A percentile compares a stretch with the other conserved stretches of the same genome.
Conservation (phyloP, 2,888 invertebrate genomes). For the Carpatolechia fugitivella region DNA sequence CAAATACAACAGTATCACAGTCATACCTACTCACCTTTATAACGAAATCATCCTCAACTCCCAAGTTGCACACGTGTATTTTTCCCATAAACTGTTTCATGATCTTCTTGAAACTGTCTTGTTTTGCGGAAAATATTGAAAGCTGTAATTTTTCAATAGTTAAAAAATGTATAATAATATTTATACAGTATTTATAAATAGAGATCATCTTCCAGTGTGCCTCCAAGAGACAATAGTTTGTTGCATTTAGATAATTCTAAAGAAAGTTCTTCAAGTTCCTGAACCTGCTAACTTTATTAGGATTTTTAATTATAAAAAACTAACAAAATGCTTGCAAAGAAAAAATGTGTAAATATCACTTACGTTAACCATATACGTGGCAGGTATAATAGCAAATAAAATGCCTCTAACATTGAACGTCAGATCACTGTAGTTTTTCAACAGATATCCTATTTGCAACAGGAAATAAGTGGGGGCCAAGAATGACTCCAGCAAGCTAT, state of each 20-base stretch:
- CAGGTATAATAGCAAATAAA: not conserved
- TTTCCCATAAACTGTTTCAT: conserved; percentile 31
- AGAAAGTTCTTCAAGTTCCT: too few species aligned
- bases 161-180: too few species aligned
- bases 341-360: not conserved
- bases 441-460: not conserved
- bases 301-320: too few species aligned
- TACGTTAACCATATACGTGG: not conserved
- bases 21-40: conserved; percentile 21
- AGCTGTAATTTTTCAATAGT: not conserved
- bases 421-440: not conserved
- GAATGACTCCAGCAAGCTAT: not conserved
- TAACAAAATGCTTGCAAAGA: too few species aligned
- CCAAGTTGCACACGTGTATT: conserved; percentile 32
- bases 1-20: too few species aligned
- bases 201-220: too few species aligned
- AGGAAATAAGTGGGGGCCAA: not conserved
- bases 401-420: not conserved
- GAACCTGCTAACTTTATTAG: too few species aligned
- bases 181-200: too few species aligned
- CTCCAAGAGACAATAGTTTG: too few species aligned
- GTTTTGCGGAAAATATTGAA: conserved; percentile 17
- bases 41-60: conserved; percentile 15
- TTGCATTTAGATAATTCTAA: too few species aligned
- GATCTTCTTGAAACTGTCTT: conserved; percentile 24